Conservation (phyloP, 2,888 invertebrate genomes). For the Serripes groenlandicus region DNA sequence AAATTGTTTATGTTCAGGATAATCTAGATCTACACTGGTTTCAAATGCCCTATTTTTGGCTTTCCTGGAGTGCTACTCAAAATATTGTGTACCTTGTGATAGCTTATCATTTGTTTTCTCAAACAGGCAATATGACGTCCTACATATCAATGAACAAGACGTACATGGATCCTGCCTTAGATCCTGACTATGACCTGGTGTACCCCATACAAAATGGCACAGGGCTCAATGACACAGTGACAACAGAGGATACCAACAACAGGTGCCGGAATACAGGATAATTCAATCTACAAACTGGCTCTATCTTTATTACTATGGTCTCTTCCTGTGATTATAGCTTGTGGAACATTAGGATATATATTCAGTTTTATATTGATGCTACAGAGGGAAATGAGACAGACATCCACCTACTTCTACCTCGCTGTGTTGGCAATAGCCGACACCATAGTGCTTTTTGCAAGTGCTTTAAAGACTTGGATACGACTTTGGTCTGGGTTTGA, state of each 20-base stretch:
- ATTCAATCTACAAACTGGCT: slow-evolving; percentile 60
- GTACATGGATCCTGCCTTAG: too few relatives aligned
- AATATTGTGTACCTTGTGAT: too few relatives aligned
- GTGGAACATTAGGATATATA: slow-evolving; percentile 80
- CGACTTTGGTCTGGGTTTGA: slow-evolving; percentile 78
- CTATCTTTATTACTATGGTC: slow-evolving; percentile 67
- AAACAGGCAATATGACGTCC: too few relatives aligned
- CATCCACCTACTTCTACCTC: slow-evolving; percentile 83
- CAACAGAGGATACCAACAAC: not conserved
- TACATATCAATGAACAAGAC: too few relatives aligned
- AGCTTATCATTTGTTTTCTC: too few relatives aligned
- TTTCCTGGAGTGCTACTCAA: too few relatives aligned
- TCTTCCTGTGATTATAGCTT: slow-evolving; percentile 77
- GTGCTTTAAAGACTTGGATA: slow-evolving; percentile 84
- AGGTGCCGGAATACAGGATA: slow-evolving; percentile 34
- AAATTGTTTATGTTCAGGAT: too few relatives aligned
- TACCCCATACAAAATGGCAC: not conserved
- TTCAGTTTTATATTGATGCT: slow-evolving; percentile 80
- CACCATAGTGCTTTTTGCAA: slow-evolving; percentile 80
- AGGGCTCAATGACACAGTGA: not conserved
- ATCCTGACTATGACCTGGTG: too few relatives aligned
- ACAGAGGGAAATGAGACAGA: slow-evolving; percentile 79
- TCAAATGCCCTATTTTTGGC: too few relatives aligned
- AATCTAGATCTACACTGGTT: too few relatives aligned
- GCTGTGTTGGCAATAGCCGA: slow-evolving; percentile 82